These are phyloP conservation scores for Pygmarrhopalites habei DNA, from an alignment of 1,140 invertebrate species.

Conservation along the genomic window DNA sequence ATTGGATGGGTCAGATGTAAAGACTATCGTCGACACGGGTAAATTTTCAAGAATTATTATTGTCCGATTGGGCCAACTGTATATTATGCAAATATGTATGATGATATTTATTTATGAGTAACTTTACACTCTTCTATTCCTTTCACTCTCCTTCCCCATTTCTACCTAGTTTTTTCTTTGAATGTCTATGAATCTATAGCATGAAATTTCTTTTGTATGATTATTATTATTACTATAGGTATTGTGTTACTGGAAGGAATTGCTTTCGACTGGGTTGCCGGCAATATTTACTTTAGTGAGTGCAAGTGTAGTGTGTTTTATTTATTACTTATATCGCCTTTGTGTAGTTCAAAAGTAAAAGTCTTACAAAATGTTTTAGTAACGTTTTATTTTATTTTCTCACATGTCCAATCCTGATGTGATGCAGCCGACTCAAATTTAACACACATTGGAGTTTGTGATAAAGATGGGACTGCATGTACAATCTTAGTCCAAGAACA, in stretches of 20 bases:
- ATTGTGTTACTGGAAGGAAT: conserved; percentile 65
- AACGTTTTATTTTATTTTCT: no score
- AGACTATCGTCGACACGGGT: conserved; percentile 50
- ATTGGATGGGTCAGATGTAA: conserved; percentile 49
- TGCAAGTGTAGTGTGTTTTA: no score
- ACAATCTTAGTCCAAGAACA: conserved; percentile 47
- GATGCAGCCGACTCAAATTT: conserved; percentile 62
- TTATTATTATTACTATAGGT: conserved; percentile 47
- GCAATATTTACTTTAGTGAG: conserved; percentile 74
- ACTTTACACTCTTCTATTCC: no score
- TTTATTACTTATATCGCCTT: no score
- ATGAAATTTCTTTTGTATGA: no score
- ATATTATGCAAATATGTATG: neutral
- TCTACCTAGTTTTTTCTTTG: no score
- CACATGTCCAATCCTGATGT: no score
- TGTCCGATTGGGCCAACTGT: neutral
- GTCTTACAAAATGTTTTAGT: no score
- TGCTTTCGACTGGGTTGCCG: conserved; percentile 71
- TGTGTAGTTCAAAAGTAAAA: no score
- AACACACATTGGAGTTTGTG: conserved; percentile 67
- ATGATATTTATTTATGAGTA: no score
- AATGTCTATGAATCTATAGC: no score
- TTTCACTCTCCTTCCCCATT: no score
- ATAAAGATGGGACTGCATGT: conserved; percentile 54
- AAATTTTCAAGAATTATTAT: conserved; percentile 14